Evolutionary conservation across 1,140 invertebrate species (phyloP).

Genomic region (Callitettix versicolor): DNA sequence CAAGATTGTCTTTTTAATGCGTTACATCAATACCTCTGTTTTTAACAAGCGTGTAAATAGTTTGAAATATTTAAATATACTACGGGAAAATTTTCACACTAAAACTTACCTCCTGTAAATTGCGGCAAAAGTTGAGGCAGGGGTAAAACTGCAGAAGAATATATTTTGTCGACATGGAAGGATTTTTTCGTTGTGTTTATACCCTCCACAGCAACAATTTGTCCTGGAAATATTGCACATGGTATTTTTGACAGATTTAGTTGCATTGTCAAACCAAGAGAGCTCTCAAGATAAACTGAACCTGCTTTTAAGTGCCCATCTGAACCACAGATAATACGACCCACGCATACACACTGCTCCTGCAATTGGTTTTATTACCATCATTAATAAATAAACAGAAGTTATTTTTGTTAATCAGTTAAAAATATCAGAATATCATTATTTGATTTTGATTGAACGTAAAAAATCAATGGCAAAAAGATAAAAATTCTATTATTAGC

Average conservation of each 20-base stretch:
- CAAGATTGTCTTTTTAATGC: no score
- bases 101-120: not conserved
- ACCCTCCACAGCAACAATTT: slow-evolving; percentile 65
- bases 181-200: slow-evolving; percentile 54
- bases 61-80: no score
- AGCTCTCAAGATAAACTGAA: slow-evolving; percentile 58
- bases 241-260: slow-evolving; percentile 51
- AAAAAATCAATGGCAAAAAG: no score
- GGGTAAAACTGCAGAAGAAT: slow-evolving; percentile 35
- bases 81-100: no score
- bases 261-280: slow-evolving; percentile 35
- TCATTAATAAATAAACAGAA: no score
- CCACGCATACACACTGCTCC: slow-evolving; percentile 39
- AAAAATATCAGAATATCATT: no score
- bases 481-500: no score
- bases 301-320: slow-evolving; percentile 56
- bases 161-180: slow-evolving; percentile 55
- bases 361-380: no score
- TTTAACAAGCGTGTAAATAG: no score
- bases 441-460: no score
- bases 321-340: slow-evolving; percentile 61
- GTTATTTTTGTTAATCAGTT: no score
- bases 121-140: slow-evolving; percentile 23
- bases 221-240: slow-evolving; percentile 74
- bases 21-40: no score